Conservation (phyloP, 2,888 invertebrate species). For the Saturnia japonica region DNA sequence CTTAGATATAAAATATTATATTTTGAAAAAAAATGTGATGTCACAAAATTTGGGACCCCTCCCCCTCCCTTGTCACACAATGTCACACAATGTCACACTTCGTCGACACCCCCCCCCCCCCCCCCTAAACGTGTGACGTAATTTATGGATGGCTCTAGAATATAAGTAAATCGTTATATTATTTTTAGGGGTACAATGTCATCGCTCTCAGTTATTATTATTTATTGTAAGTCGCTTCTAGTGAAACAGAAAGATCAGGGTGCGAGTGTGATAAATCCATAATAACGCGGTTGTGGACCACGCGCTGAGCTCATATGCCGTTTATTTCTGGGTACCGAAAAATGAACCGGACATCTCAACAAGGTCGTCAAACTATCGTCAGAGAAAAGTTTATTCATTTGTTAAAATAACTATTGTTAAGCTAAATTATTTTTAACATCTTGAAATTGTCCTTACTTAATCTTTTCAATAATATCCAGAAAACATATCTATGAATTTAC, state of each 20-base stretch:
- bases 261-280: neutral
- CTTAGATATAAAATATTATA: too few relatives aligned
- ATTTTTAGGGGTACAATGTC: too few relatives aligned
- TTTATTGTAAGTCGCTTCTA: neutral
- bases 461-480: neutral
- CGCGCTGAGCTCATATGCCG: neutral
- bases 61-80: too few relatives aligned
- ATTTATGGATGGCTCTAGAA: too few relatives aligned
- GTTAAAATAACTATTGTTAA: neutral
- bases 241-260: neutral
- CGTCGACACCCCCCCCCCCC: too few relatives aligned
- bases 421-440: neutral
- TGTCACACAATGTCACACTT: too few relatives aligned
- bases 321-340: slow-evolving; percentile 29
- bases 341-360: neutral
- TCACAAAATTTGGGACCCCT: too few relatives aligned
- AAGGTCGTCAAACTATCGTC: neutral
- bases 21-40: too few relatives aligned
- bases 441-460: neutral
- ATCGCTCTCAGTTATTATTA: too few relatives aligned
- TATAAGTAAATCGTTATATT: neutral
- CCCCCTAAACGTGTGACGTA: too few relatives aligned
- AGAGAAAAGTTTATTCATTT: neutral
- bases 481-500: neutral
- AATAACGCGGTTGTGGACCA: neutral